phyloP scores from a whole-genome alignment of 2,113 vertebrate species.

The Gymnocephalus cernua region DNA sequence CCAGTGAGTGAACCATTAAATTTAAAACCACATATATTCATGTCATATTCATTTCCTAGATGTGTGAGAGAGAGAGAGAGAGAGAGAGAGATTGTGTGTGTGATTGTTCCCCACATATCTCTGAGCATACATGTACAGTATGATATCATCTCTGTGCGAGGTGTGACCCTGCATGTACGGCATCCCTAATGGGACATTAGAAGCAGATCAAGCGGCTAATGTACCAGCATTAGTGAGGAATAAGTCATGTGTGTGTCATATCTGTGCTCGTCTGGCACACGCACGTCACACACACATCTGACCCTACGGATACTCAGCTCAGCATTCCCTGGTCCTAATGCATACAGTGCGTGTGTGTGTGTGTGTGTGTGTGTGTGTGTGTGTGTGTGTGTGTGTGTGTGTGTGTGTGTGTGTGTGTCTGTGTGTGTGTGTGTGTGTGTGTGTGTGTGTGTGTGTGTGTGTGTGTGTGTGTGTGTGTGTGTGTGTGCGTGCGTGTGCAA shows the following conservation, averaged over 20 bases:
- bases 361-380: constrained; percentile 53
- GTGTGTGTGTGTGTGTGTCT: constrained; percentile 54
- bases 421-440: constrained; percentile 53
- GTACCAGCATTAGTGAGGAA: constrained; percentile 78
- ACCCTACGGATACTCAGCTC: constrained; percentile 50
- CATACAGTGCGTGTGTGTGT: constrained; percentile 49
- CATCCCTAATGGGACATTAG: constrained; percentile 87
- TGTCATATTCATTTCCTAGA: neutral
- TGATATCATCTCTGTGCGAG: constrained; percentile 85
- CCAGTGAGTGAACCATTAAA: neutral
- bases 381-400: constrained; percentile 52
- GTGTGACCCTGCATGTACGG: constrained; percentile 82
- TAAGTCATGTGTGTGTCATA: constrained; percentile 74
- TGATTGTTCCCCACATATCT: constrained; percentile 4
- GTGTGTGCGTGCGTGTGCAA: constrained; percentile 46
- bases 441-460: constrained; percentile 56
- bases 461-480: constrained; percentile 54
- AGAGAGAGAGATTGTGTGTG: no score
- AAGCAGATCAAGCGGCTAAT: constrained; percentile 82
- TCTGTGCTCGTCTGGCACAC: constrained; percentile 56
- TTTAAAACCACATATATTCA: no score
- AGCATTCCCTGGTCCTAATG: constrained; percentile 66
- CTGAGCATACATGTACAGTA: constrained; percentile 67
- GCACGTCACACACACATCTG: constrained; percentile 53
- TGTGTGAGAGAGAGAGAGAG: no score